Conservation (phyloP, 2,888 invertebrate genomes). For the Priocnemis perturbator region DNA sequence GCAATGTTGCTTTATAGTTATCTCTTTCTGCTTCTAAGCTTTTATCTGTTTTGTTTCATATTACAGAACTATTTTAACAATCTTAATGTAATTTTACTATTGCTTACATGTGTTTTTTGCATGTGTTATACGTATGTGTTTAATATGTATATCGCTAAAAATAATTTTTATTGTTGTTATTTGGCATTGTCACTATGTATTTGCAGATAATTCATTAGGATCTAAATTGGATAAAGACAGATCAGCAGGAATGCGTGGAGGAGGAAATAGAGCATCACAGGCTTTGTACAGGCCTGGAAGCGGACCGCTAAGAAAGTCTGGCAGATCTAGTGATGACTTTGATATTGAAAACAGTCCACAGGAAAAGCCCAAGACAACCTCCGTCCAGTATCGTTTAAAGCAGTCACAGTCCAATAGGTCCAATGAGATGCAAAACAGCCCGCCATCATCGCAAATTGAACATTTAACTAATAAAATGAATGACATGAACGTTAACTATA, state of each 20-base stretch:
- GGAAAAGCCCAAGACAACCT: constrained; percentile 61
- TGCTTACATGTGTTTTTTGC: too few relatives aligned
- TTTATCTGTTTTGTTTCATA: too few relatives aligned
- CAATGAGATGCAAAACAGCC: constrained; percentile 51
- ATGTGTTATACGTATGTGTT: too few relatives aligned
- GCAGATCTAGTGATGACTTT: constrained; percentile 79
- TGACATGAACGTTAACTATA: constrained; percentile 63
- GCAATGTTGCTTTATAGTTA: too few relatives aligned
- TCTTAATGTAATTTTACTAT: too few relatives aligned
- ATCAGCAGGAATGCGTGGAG: constrained; percentile 76
- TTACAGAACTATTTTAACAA: too few relatives aligned
- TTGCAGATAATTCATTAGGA: constrained; percentile 53
- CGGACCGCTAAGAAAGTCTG: constrained; percentile 84
- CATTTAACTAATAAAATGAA: constrained; percentile 64
- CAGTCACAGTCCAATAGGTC: constrained; percentile 59
- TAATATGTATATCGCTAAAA: not conserved
- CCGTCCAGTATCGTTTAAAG: constrained; percentile 68
- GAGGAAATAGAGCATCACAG: constrained; percentile 82
- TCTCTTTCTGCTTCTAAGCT: too few relatives aligned
- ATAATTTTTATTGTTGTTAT: not conserved
- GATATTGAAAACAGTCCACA: constrained; percentile 71
- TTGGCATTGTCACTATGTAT: not conserved
- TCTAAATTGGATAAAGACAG: constrained; percentile 66
- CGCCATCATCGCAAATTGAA: constrained; percentile 57
- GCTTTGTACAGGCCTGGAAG: constrained; percentile 86